Conservation (phyloP, 2,113 vertebrate genomes). For the Mirza zaza region DNA sequence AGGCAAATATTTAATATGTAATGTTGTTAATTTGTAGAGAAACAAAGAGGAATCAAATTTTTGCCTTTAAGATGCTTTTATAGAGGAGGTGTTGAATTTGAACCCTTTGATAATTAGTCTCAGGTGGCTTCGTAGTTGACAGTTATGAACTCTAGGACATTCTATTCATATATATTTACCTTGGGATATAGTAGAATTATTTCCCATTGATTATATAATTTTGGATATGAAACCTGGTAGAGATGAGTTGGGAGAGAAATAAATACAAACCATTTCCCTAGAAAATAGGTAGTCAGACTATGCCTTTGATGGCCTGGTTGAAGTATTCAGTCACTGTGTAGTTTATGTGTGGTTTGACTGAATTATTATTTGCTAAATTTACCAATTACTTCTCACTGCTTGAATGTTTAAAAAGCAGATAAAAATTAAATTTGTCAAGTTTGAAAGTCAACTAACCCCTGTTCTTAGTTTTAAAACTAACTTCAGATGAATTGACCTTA, state of each 20-base stretch:
- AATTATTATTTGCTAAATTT: background rate
- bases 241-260: background rate
- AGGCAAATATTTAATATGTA: background rate
- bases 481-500: background rate
- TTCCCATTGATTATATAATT: background rate
- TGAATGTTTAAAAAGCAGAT: background rate
- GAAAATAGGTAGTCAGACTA: background rate
- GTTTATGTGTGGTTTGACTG: background rate
- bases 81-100: background rate
- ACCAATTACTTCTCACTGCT: background rate
- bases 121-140: background rate
- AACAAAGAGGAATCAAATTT: background rate
- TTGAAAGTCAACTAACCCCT: background rate
- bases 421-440: background rate
- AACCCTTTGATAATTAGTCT: background rate
- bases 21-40: background rate
- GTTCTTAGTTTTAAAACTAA: conserved; percentile 11
- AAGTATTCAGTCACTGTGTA: background rate
- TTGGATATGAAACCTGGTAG: background rate
- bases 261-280: background rate
- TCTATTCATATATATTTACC: background rate
- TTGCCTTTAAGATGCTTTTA: background rate
- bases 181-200: background rate
- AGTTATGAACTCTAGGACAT: background rate
- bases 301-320: background rate